These are phyloP conservation scores for Muscicapa comitata DNA, from an alignment of 2,797 vertebrate genomes.

Conservation along the genomic window DNA sequence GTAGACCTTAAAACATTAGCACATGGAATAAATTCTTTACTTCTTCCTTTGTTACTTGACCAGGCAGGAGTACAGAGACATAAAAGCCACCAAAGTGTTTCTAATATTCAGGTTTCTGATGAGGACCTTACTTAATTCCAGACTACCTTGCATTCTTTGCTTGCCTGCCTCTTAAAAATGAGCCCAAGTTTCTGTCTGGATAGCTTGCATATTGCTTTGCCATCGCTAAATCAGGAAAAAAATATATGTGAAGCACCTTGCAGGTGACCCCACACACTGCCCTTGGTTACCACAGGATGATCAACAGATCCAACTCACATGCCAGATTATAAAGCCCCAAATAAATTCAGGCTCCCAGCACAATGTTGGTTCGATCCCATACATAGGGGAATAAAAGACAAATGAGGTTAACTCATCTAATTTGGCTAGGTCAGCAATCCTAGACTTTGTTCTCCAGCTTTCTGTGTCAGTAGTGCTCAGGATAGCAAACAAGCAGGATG, in stretches of 20 bases:
- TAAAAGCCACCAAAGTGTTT: neutral
- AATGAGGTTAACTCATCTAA: neutral
- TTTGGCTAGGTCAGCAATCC: neutral
- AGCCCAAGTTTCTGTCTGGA: neutral
- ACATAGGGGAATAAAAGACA: neutral
- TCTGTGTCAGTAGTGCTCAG: neutral
- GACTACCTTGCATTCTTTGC: neutral
- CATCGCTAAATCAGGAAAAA: neutral
- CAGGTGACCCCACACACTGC: neutral
- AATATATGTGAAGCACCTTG: neutral
- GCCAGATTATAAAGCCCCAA: neutral
- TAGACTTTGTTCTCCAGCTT: neutral
- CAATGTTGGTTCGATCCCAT: neutral
- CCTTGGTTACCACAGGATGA: neutral
- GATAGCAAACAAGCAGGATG: neutral
- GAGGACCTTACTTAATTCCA: neutral
- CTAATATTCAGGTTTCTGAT: neutral
- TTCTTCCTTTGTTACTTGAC: neutral
- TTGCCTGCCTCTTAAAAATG: neutral
- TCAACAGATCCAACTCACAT: neutral
- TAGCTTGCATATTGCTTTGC: neutral
- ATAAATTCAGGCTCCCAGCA: neutral
- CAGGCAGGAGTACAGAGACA: neutral
- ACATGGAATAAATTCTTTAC: neutral
- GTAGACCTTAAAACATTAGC: neutral